Base-by-base conservation (phyloP, 2,888 invertebrate species). In the Limenitis camilla region DNA sequence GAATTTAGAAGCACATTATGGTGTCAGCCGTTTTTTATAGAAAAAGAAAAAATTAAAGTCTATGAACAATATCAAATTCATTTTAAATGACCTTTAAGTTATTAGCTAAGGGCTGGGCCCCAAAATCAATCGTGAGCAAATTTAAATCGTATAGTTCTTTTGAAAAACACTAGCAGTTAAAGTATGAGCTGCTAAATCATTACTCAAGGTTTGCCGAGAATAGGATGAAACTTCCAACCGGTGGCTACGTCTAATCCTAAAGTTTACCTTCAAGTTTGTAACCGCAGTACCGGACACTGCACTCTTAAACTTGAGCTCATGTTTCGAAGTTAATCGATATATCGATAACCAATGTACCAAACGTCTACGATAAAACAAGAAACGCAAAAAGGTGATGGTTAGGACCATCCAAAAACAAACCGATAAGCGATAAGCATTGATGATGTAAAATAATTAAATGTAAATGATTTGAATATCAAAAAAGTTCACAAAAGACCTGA, bases 271-370 rank as follows among this genome's bases (percentile, higher is more conserved):
- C 36, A 45, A 45, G 45, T 45, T 45, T 36, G 36, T 35, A 29
- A 36, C 45, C 45, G 38, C 45, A 36, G 38, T 38, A 45, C 38
- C 30, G 45, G 45, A 38, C 45, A 45, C 36, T 38, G 36, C 45
- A 45, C 36, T 45, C 38, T 45, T 45, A 38, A 45, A 45, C 45
- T 45, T 45, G 19, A 29, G 36, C 45, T 19, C 19, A 3, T 19
- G 19, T 19, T 19, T 19, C 19, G 19, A 19, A 19, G 19, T 19
- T 19, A 19, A 19, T 19, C 19, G 19, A 19, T 19, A 19, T 19
- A 19, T 19, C 19, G 1, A 19, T 19, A 36, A 19, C 19, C 19
- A 19, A 19, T 2, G 1, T 19, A 19, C 19, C 19, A 19, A 19
- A 19, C 19, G 19, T 19, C n/a, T 19, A 19, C 19, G 19, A 19